Percentiles rank a stretch among this genome's conserved stretches.
Evolutionary conservation across 2,888 invertebrate species (phyloP).

Genomic region (Adelognathus sp.): DNA sequence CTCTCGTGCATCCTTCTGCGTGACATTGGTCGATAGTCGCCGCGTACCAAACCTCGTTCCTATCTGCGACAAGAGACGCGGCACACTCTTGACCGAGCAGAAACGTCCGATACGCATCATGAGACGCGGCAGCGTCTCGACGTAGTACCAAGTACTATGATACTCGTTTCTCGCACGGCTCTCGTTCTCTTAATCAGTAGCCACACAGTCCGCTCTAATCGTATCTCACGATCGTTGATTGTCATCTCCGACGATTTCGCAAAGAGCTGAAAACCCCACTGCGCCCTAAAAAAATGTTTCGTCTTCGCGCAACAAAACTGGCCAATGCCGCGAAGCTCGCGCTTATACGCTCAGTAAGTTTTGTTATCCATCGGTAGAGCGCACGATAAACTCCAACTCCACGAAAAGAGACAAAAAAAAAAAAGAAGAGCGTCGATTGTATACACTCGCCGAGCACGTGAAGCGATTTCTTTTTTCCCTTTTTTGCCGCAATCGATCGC

Average conservation of each 20-base stretch:
- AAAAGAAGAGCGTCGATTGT: not conserved
- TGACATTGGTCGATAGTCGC: not conserved
- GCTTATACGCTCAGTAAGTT: too few relatives aligned
- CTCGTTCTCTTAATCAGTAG: conserved; percentile 19
- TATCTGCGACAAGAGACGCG: not conserved
- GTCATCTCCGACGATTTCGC: not conserved
- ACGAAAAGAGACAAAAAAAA: too few relatives aligned
- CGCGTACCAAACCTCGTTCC: not conserved
- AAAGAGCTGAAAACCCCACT: not conserved
- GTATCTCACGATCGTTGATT: not conserved
- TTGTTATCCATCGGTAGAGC: not conserved
- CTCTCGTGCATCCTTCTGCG: not conserved
- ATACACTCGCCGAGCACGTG: not conserved
- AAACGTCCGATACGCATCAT: too few relatives aligned
- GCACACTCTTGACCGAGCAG: not conserved
- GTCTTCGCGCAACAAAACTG: too few relatives aligned
- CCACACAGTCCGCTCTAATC: too few relatives aligned
- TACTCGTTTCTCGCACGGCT: too few relatives aligned
- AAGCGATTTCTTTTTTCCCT: not conserved
- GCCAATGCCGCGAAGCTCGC: too few relatives aligned
- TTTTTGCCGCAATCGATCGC: not conserved
- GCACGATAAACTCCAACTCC: not conserved
- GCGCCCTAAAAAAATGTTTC: too few relatives aligned
- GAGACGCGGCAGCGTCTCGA: too few relatives aligned
- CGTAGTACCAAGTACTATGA: too few relatives aligned